Evolutionary conservation across 2,888 invertebrate species (phyloP), one percentile per base, ranked within the genome.

Genomic region (Idaea biselata): DNA sequence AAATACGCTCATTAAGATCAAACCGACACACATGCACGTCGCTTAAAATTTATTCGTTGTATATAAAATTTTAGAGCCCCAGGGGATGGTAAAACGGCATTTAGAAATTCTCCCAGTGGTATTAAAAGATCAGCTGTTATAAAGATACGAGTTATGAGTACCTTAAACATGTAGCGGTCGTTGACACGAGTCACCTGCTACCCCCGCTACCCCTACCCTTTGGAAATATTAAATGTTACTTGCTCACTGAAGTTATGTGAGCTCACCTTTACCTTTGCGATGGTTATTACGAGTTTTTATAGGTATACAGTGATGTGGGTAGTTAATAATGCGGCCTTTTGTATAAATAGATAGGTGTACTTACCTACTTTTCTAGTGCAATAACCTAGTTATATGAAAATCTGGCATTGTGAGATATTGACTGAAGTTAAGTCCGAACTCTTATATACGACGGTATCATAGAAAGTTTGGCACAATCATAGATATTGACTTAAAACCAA

Each of bases 191-290:
- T 85, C 91, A 91, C 91, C 91, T 91, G 91, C 84, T 77, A 75
- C 80, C 85, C 86, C 84, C 84, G 74, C 68, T 69, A 71, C 74
- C 77, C 73, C 77, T 78, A 79, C 82, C 84, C 86, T 83, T 69
- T 78, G 83, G 84, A 85, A 86, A 87, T 89, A 89, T 89, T 88
- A 88, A 90, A 88, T 90, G 87, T 89, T 89, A 89, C 89, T 84
- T 84, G 87, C 83, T 82, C 79, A 79, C 80, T 83, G 78, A 25
- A 83, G 82, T 80, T 81, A 80, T 81, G 81, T 78, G 71, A 76
- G 76, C 73, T 78, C 73, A 69, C 72, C 71, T 74, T 73, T 75
- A 73, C 69, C 73, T 59, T 60, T 58, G 66, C 62, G 63, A 61
- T 61, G 60, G 69, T 63, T 67, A 68, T 66, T 66, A 70, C 44